Conservation (phyloP, 2,797 vertebrate species). For the Scolopax bukidnonensis region DNA sequence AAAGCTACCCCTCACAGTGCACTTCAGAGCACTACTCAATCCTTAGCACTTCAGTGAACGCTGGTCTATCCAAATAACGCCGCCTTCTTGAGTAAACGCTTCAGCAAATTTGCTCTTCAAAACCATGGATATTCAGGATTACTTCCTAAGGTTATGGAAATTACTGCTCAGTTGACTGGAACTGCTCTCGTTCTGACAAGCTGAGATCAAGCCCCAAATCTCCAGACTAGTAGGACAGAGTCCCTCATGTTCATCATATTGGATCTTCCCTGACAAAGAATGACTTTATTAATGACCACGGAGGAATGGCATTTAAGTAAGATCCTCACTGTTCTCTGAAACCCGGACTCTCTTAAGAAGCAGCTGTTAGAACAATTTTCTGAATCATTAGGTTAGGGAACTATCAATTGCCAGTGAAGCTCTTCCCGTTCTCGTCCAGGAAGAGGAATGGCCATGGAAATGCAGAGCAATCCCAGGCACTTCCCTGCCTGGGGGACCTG, state of each 20-base stretch:
- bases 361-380: constrained; percentile 10
- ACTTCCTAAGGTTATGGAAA: background rate
- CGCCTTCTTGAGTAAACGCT: background rate
- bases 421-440: background rate
- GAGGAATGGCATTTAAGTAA: background rate
- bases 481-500: background rate
- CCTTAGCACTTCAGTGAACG: background rate
- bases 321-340: background rate
- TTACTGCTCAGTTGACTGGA: background rate
- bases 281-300: background rate
- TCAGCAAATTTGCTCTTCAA: constrained; percentile 29
- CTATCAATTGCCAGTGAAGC: background rate
- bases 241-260: background rate
- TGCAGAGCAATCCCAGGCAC: background rate
- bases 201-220: background rate
- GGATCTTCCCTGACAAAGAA: background rate
- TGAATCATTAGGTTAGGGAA: background rate
- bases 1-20: background rate
- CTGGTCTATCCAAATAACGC: background rate
- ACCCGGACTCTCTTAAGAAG: background rate
- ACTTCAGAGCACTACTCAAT: background rate
- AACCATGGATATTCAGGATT: background rate
- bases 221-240: background rate
- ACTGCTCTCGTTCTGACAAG: background rate
- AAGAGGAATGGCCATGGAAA: background rate